Evolutionary conservation across 2,888 invertebrate species (phyloP), one percentile per base, ranked within the genome.

Genomic region (Metopia argyrocephala): DNA sequence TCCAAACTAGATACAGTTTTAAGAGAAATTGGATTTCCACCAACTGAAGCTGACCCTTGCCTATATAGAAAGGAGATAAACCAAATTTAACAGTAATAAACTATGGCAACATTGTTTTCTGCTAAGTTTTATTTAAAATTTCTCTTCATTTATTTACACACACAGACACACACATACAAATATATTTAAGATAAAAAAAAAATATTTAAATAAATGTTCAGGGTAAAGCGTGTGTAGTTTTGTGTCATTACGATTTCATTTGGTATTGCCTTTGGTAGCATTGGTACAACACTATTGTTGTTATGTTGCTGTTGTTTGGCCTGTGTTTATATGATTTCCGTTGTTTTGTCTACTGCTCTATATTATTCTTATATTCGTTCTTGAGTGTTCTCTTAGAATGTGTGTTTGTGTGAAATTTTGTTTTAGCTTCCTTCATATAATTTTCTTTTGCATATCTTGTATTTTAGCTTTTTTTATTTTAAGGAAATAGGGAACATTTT

Each of bases 271-370:
- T 9, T 38, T n/a, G n/a, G 38, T 38, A 15, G 38, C 15, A 38
- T 12, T 38, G 15, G 38, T 38, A 6, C 1, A 12, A 31, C 12
- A 12, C 12, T 31, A 15, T 38, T 75, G n/a, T 27, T 28, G 18
- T 3, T 45, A n/a, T 3, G 48, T 48, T 48, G 3, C 38, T 3
- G 15, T 48, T n/a, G 38, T 59, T 54, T 68, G 75, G 46, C 28
- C 48, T 20, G 3, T 75, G 74, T 75, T 57, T 38, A 31, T 38
- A 74, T 64, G 23, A 56, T 48, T 66, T 66, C 46, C 61, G 25
- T 71, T 54, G 38, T 66, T 59, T 54, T 59, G 20, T 61, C 54
- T 31, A 38, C 15, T 38, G 31, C 61, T 66, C 61, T 27, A 61
- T 48, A 20, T 66, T 59, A 45, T 59, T 15, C 54, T 46, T 9